Base-by-base conservation (phyloP, 2,113 vertebrate species). In the Callipepla californica region DNA sequence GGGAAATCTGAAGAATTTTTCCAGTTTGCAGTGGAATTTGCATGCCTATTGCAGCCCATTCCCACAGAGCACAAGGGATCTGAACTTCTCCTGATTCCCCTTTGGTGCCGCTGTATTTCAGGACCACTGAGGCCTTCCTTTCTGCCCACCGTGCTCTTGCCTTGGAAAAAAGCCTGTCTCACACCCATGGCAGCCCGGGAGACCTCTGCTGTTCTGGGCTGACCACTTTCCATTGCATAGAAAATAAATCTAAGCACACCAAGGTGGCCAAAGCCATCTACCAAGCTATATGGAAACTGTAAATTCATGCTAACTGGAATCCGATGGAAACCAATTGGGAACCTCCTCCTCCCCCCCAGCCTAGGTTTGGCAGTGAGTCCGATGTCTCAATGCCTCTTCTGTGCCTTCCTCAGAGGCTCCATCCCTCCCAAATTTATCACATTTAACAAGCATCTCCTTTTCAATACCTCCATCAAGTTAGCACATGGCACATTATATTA, bases 1-100 rank as follows among this genome's bases (percentile, higher is more conserved):
- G 85, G 89, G 82, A 94, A 95, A 97, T 91, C 90, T 93, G 85
- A 94, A 91, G 93, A 95, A 95, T 94, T 95, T 97, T 95, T 93
- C 91, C 86, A 92, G 80, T 80, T 95, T 92, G 70, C 89, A 92
- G 74, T 74, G 93, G 87, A 94, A 95, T 89, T 96, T 95, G 91
- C 90, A 84, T 80, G 84, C 93, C 91, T 92, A 92, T 94, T 51
- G 77, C 55, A 93, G 80, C 66, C 67, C 36, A 61, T 53, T 74
- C 80, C 89, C 70, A 80, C 81, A 78, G 87, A 84, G 72, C 72
- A 80, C 66, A 67, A 53, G 90, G 77, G 87, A 88, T 59, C 28
- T 2, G 0, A 85, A 75, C 61, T 65, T 36, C 69, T 84, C 26
- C 69, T 62, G 47, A 87, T 55, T 86, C 77, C 67, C 81, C 36